Base-by-base conservation (phyloP, 2,797 vertebrate species). In the Austrolebias charrua region DNA sequence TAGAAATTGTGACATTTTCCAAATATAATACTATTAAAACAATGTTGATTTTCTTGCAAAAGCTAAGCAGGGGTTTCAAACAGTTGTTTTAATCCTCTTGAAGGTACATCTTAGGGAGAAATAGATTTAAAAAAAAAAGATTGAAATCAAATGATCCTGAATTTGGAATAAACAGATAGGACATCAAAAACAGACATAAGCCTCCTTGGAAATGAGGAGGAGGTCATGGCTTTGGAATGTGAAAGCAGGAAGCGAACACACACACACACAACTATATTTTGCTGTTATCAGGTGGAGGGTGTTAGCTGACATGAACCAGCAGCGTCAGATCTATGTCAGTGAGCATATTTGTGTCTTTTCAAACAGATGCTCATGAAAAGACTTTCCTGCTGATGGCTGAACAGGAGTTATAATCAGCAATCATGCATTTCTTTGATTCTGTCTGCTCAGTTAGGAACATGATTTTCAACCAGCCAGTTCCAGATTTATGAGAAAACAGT, bases 161-260 rank as follows among this genome's bases (percentile, higher is more conserved):
- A 4, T 9, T 8, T 4, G 28, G 31, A 59, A 55, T 48, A 62
- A 52, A 29, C 13, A 66, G 42, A 42, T 66, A 14, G 38, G 8
- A 59, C 24, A 70, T 60, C 33, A 66, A 55, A 78, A 45, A 38
- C 28, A 66, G 53, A 71, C 49, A 65, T 42, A 33, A 55, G 67
- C 46, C 46, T 48, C n/a, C 56, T 60, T 73, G 72, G 58, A 63
- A 72, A 54, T 66, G 40, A 71, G 60, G 29, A 4, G 20, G 68
- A 71, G 63, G 84, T 89, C 89, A 88, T 79, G 64, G 71, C 76
- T 59, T 57, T 89, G 92, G 92, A 94, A 94, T 94, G 91, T 85
- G 86, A 80, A 65, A 85, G 86, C 88, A 91, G 88, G 85, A 81
- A 89, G 83, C 75, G 83, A 82, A 86, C 88, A 81, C 80, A 86